A percentile compares a stretch with the other conserved stretches of the same genome.
Conservation (phyloP, 2,797 vertebrate genomes). For the Gambelia wislizenii region DNA sequence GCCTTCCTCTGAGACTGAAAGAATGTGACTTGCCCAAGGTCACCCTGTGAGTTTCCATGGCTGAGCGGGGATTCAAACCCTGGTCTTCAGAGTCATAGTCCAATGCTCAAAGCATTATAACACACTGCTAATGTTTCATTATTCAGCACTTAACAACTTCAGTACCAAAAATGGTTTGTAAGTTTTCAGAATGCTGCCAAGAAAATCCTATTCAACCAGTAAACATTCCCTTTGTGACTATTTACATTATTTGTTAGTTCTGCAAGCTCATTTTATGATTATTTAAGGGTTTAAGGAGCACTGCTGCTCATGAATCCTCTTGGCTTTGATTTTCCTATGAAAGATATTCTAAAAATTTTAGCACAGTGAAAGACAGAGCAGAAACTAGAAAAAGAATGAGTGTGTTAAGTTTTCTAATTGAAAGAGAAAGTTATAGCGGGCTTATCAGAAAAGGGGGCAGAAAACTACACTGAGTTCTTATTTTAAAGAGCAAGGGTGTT, state of each 20-base stretch:
- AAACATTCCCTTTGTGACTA: constrained; percentile 31
- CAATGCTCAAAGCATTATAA: too few relatives aligned
- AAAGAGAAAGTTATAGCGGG: fast-evolving
- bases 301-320: constrained; percentile 12
- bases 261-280: constrained; percentile 13
- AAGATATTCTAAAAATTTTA: neutral
- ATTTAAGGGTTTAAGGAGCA: constrained; percentile 37
- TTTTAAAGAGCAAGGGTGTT: neutral
- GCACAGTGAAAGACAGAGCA: neutral
- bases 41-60: too few relatives aligned
- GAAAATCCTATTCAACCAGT: constrained; percentile 33
- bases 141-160: constrained; percentile 48
- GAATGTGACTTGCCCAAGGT: too few relatives aligned
- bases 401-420: constrained; percentile 1
- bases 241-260: constrained; percentile 51
- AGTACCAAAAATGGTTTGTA: constrained; percentile 21
- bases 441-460: neutral
- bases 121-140: constrained; percentile 15
- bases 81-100: too few relatives aligned
- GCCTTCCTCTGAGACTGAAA: too few relatives aligned
- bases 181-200: constrained; percentile 33
- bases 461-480: neutral
- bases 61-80: too few relatives aligned
- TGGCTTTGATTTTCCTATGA: neutral
- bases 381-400: neutral